Evolutionary conservation across 2,888 invertebrate genomes (phyloP).

Genomic region (Rhodophaea formosa): DNA sequence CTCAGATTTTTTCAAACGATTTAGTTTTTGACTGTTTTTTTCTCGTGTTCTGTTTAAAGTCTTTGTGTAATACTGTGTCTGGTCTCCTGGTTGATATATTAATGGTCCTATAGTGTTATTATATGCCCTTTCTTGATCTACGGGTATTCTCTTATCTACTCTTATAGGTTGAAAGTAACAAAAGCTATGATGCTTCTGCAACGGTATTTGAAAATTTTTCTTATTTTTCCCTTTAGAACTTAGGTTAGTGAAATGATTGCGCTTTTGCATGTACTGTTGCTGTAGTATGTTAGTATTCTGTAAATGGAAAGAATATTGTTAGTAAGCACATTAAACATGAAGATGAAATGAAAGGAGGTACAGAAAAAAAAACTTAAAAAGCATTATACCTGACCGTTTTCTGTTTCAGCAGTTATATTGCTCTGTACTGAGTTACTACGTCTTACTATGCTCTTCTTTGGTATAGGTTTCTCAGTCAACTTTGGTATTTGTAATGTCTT

Average conservation of each 20-base stretch:
- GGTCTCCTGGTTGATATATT: conserved; percentile 68
- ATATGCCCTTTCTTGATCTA: conserved; percentile 69
- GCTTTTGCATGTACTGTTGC: conserved; percentile 80
- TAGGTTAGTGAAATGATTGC: conserved; percentile 79
- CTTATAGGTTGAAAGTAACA: conserved; percentile 85
- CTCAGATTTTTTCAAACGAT: conserved; percentile 75
- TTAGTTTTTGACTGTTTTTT: conserved; percentile 69
- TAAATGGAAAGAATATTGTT: conserved; percentile 69
- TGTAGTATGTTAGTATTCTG: conserved; percentile 83
- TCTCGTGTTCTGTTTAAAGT: conserved; percentile 74
- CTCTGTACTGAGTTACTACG: conserved; percentile 73
- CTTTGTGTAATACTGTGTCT: conserved; percentile 68
- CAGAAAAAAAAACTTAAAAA: conserved; percentile 49
- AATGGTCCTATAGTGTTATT: conserved; percentile 74
- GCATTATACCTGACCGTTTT: conserved; percentile 72
- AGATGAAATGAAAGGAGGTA: conserved; percentile 28
- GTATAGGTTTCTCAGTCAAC: conserved; percentile 70
- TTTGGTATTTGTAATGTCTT: conserved; percentile 78
- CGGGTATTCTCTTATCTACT: conserved; percentile 79
- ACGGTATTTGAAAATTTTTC: conserved; percentile 83
- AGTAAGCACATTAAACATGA: conserved; percentile 48
- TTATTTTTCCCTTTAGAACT: conserved; percentile 77
- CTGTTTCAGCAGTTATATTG: conserved; percentile 53
- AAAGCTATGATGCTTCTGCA: conserved; percentile 85
- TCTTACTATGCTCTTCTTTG: conserved; percentile 67